Conservation (phyloP, 1,140 invertebrate genomes). For the Bombyx mandarina region DNA sequence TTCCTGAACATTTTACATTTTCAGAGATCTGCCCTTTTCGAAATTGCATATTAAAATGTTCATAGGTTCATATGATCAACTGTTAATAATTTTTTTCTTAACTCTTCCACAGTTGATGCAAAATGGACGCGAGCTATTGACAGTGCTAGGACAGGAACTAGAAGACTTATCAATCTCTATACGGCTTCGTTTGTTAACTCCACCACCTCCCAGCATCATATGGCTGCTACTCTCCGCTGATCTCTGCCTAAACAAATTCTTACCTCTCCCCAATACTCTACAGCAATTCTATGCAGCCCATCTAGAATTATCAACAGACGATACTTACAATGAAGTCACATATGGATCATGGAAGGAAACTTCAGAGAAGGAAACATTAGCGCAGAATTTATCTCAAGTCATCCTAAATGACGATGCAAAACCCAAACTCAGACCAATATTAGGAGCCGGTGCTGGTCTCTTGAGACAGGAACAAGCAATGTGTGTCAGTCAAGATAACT, state of each 20-base stretch:
- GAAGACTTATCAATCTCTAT: slow-evolving; percentile 59
- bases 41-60: no score
- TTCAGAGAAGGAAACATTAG: slow-evolving; percentile 29
- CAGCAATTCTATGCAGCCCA: slow-evolving; percentile 62
- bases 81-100: no score
- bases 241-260: slow-evolving; percentile 58
- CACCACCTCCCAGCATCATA: slow-evolving; percentile 49
- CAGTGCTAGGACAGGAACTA: slow-evolving; percentile 42
- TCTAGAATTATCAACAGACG: slow-evolving; percentile 45
- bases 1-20: no score
- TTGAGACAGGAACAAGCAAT: slow-evolving; percentile 43
- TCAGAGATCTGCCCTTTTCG: no score
- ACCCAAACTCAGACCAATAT: slow-evolving; percentile 54
- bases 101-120: slow-evolving; percentile 51
- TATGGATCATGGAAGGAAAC: slow-evolving; percentile 57
- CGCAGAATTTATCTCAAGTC: slow-evolving; percentile 41
- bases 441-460: slow-evolving; percentile 52
- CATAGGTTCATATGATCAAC: no score
- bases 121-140: slow-evolving; percentile 52
- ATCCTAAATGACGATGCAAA: slow-evolving; percentile 50
- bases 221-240: slow-evolving; percentile 57
- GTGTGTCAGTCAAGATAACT: slow-evolving; percentile 34
- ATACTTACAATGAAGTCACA: slow-evolving; percentile 52
- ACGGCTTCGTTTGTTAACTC: slow-evolving; percentile 41
- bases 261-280: slow-evolving; percentile 51